These are phyloP conservation scores for Ostrea edulis DNA, from an alignment of 1,140 invertebrate species.

Conservation along the genomic window DNA sequence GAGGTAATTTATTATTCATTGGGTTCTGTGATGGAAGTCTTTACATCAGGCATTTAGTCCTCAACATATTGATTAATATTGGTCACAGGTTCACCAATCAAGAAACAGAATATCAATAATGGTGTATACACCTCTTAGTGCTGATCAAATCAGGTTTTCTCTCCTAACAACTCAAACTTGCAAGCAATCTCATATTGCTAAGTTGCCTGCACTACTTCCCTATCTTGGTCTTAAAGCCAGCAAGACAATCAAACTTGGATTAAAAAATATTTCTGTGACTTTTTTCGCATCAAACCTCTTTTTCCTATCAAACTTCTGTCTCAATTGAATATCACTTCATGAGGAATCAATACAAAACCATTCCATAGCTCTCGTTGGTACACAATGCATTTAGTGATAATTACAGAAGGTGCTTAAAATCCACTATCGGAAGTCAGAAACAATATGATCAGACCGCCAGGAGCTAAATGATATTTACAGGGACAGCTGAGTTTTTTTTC, in stretches of 20 bases:
- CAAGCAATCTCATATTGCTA: neutral
- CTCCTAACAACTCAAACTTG: constrained; percentile 24
- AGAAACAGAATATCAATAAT: constrained; percentile 13
- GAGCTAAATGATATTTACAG: neutral
- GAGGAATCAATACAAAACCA: constrained; percentile 1
- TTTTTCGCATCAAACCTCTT: neutral
- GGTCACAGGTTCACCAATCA: neutral
- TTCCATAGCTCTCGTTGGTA: neutral
- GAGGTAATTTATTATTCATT: constrained; percentile 30
- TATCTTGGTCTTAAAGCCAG: neutral
- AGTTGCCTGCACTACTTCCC: neutral
- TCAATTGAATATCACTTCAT: constrained; percentile 7
- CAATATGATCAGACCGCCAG: neutral
- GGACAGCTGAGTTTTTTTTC: neutral
- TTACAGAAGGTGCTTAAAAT: neutral
- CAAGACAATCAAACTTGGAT: neutral
- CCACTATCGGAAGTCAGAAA: constrained; percentile 17
- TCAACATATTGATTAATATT: neutral
- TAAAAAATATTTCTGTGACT: neutral
- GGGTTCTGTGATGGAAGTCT: neutral
- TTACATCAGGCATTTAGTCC: constrained; percentile 29
- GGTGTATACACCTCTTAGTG: constrained; percentile 2
- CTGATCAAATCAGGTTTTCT: neutral
- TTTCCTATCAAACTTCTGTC: neutral
- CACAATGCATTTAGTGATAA: neutral